Conservation (phyloP, 2,888 invertebrate species). For the Brachylomia viminalis region DNA sequence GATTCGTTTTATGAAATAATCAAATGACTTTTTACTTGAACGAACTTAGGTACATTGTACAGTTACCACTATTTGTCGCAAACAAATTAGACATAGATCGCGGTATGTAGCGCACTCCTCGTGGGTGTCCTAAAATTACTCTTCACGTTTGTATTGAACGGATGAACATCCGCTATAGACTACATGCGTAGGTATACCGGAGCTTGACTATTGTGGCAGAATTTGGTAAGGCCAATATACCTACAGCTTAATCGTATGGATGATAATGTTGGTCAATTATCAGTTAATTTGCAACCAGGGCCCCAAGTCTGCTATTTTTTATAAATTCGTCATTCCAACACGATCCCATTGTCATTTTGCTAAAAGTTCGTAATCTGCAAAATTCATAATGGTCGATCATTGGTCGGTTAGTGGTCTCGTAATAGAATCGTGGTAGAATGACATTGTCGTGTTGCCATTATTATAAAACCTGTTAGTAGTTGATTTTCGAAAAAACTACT, state of each 20-base stretch:
- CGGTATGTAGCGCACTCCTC: slow-evolving; percentile 26
- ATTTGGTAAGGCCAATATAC: slow-evolving; percentile 13
- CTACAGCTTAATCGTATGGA: neutral
- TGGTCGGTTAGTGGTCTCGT: no score
- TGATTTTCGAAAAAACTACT: no score
- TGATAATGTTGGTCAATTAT: neutral
- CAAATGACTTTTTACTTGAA: neutral
- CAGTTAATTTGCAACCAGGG: neutral
- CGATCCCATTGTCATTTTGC: no score
- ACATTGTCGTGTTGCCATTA: no score
- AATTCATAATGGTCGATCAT: no score
- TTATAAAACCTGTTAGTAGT: no score
- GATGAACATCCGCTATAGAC: slow-evolving; percentile 45
- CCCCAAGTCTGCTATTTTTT: no score
- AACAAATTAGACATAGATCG: slow-evolving; percentile 26
- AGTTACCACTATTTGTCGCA: slow-evolving; percentile 9
- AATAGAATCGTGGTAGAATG: no score
- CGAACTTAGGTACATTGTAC: neutral
- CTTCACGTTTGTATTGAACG: slow-evolving; percentile 48
- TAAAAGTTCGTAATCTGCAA: no score
- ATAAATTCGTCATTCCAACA: no score
- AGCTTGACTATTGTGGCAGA: slow-evolving; percentile 26
- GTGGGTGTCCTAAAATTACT: slow-evolving; percentile 51
- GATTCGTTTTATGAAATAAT: neutral
- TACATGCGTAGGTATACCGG: slow-evolving; percentile 14